Percentiles rank a stretch among this genome's conserved stretches.
Conservation (phyloP, 2,888 invertebrate species). For the Andrena dorsata region DNA sequence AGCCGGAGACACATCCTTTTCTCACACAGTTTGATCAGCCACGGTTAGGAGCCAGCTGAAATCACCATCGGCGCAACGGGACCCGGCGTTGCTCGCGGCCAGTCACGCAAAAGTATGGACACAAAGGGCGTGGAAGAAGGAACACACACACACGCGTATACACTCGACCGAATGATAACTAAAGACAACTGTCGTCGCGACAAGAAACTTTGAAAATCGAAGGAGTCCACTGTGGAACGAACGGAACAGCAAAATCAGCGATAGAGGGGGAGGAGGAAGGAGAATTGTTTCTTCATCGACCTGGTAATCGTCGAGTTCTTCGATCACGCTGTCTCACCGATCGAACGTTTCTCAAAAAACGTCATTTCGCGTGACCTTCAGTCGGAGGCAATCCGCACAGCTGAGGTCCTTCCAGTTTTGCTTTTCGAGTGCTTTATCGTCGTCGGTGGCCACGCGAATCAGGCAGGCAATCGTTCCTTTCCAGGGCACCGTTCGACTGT, state of each 20-base stretch:
- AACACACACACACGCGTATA: slow-evolving; percentile 11
- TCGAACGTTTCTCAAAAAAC: not conserved
- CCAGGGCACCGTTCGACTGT: slow-evolving; percentile 5
- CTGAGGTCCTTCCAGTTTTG: slow-evolving; percentile 34
- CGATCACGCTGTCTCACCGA: slow-evolving; percentile 18
- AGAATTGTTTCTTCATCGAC: not conserved
- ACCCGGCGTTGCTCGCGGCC: not conserved
- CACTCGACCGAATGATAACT: slow-evolving; percentile 23
- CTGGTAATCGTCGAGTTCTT: slow-evolving; percentile 17
- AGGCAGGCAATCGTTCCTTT: not conserved
- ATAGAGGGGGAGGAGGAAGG: not conserved
- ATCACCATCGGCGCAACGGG: slow-evolving; percentile 9
- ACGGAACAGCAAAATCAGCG: not conserved
- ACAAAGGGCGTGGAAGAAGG: not conserved
- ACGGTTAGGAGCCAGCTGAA: slow-evolving; percentile 28
- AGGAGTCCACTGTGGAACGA: not conserved
- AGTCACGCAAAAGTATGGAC: not conserved
- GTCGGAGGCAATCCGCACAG: not conserved
- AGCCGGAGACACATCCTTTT: slow-evolving; percentile 10
- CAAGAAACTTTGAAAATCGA: not conserved
- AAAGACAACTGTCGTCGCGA: not conserved
- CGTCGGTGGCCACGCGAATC: slow-evolving; percentile 35
- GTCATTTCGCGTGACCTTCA: slow-evolving; percentile 18
- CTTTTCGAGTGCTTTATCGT: slow-evolving; percentile 37
- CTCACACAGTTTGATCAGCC: slow-evolving; percentile 54